These are phyloP conservation scores for Pycnomerus fuliginosus DNA, from an alignment of 2,888 invertebrate species.

Conservation along the genomic window DNA sequence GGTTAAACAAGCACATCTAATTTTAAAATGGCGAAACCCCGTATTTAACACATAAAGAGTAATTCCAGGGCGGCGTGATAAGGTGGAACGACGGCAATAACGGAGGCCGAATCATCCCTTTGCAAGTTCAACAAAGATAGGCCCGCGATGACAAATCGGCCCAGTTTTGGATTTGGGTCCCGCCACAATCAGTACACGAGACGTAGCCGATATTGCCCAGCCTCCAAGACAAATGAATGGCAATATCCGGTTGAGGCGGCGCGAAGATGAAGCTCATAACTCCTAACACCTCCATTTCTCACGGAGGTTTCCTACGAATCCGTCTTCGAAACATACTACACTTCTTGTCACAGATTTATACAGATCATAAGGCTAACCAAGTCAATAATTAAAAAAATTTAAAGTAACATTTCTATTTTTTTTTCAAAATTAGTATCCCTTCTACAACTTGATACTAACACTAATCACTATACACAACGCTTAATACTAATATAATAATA, in stretches of 20 bases:
- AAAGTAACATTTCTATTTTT: too few relatives aligned
- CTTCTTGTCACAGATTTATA: too few relatives aligned
- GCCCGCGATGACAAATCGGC: constrained; percentile 42
- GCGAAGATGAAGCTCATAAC: constrained; percentile 50
- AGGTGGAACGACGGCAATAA: constrained; percentile 39
- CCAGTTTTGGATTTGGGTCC: constrained; percentile 44
- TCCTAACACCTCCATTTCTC: constrained; percentile 51
- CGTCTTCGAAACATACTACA: constrained; percentile 30
- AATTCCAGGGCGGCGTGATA: constrained; percentile 42
- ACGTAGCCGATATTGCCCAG: constrained; percentile 44
- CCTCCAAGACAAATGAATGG: constrained; percentile 50
- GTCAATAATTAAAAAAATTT: too few relatives aligned
- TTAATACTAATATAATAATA: too few relatives aligned
- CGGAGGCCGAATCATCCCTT: constrained; percentile 26
- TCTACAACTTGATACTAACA: too few relatives aligned
- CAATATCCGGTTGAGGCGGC: constrained; percentile 51
- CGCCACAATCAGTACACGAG: constrained; percentile 40
- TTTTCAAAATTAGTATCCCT: too few relatives aligned
- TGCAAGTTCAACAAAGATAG: background rate
- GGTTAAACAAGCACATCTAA: constrained; percentile 50
- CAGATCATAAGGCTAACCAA: too few relatives aligned
- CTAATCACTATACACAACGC: too few relatives aligned
- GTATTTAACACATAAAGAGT: constrained; percentile 48
- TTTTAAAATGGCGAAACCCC: constrained; percentile 45
- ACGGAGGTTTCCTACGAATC: constrained; percentile 38